Conservation (phyloP, 2,797 vertebrate genomes). For the Allochrocebus solatus region DNA sequence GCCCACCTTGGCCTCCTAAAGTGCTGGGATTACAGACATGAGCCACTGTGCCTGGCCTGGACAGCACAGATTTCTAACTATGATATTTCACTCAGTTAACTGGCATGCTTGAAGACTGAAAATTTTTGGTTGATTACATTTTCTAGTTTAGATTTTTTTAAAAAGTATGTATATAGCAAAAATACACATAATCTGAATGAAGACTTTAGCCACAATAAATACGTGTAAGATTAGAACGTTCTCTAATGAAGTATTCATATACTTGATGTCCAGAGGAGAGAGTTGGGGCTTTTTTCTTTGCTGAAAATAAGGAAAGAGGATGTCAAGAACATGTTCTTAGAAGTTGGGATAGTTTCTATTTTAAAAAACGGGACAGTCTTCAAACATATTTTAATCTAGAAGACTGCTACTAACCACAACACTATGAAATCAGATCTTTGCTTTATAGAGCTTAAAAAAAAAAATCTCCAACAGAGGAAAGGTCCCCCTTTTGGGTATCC, state of each 20-base stretch:
- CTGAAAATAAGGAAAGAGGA: not conserved
- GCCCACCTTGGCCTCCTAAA: not conserved
- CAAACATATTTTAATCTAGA: slow-evolving; percentile 28
- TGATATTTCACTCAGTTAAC: not conserved
- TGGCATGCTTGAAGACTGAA: not conserved
- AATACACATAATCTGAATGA: not conserved
- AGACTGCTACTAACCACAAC: not conserved
- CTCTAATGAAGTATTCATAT: not conserved
- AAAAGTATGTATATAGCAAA: not conserved
- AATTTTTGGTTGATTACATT: not conserved
- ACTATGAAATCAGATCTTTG: not conserved
- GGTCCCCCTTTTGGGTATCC: not conserved
- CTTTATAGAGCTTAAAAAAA: not conserved
- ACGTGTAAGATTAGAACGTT: not conserved
- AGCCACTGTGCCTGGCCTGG: not conserved
- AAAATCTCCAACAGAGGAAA: not conserved
- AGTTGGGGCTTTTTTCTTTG: not conserved
- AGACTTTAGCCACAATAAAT: slow-evolving; percentile 24
- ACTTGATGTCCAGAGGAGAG: not conserved
- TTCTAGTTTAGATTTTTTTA: not conserved
- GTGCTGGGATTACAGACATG: not conserved
- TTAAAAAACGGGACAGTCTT: not conserved
- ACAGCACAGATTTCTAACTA: not conserved
- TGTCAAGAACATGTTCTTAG: not conserved
- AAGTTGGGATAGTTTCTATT: not conserved